Evolutionary conservation across 2,113 vertebrate species (phyloP).

Genomic region (Peromyscus maniculatus): DNA sequence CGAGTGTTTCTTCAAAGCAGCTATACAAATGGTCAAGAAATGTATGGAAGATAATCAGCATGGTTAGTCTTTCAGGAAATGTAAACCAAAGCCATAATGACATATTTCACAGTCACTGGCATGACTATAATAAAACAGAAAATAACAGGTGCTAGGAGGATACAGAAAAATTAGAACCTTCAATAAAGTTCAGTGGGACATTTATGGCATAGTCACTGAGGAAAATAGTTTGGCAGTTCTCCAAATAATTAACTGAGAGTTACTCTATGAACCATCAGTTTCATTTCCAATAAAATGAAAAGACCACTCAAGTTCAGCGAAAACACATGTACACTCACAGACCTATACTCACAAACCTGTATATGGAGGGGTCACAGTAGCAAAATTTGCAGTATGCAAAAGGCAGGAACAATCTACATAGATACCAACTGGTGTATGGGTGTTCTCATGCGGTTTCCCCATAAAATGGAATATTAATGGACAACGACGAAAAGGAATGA

Average conservation of each 20-base stretch:
- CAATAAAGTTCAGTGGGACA: background rate
- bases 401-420: background rate
- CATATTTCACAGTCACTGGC: background rate
- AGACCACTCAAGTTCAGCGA: background rate
- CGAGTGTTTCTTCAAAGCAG: background rate
- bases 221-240: background rate
- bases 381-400: background rate
- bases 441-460: background rate
- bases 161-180: background rate
- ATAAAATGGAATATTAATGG: background rate
- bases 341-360: background rate
- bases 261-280: background rate
- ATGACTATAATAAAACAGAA: background rate
- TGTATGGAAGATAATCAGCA: background rate
- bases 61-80: background rate
- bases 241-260: background rate
- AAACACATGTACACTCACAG: background rate
- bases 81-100: background rate
- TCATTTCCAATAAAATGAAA: background rate
- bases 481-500: background rate
- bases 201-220: background rate
- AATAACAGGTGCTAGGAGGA: background rate
- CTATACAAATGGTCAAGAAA: background rate
- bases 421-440: background rate
- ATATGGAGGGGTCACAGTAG: background rate